phyloP scores from a whole-genome alignment of 2,797 vertebrate genomes.

The Chaenodraco wilsoni region DNA sequence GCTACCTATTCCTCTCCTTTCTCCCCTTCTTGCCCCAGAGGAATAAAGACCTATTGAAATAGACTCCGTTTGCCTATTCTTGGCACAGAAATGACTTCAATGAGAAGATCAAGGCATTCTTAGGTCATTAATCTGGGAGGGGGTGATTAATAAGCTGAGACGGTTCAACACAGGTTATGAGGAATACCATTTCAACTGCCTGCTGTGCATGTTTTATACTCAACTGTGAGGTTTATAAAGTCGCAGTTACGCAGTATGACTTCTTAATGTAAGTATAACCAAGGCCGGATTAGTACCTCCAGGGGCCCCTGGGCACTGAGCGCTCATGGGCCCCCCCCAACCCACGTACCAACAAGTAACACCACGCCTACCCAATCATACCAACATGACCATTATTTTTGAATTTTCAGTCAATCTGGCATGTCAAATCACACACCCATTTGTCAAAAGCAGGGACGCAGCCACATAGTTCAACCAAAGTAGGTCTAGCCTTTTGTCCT shows the following conservation, averaged over 20 bases:
- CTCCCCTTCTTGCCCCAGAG: slow-evolving; percentile 30
- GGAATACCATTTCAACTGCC: slow-evolving; percentile 64
- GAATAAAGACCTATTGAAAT: slow-evolving; percentile 74
- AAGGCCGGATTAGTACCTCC: too few species aligned
- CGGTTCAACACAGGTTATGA: slow-evolving; percentile 60
- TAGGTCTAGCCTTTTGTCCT: too few species aligned
- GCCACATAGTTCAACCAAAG: too few species aligned
- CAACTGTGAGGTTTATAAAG: slow-evolving; percentile 30
- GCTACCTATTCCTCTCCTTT: slow-evolving; percentile 45
- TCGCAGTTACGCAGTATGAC: slow-evolving; percentile 26
- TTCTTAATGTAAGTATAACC: slow-evolving; percentile 25
- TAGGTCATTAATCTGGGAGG: slow-evolving; percentile 74
- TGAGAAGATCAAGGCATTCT: slow-evolving; percentile 79
- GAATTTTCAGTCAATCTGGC: too few species aligned
- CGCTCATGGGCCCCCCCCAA: too few species aligned
- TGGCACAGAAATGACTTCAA: slow-evolving; percentile 70
- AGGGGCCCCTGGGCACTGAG: too few species aligned
- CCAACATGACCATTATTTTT: too few species aligned
- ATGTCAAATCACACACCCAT: too few species aligned
- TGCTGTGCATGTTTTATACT: slow-evolving; percentile 65
- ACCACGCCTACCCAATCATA: too few species aligned
- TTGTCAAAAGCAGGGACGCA: too few species aligned
- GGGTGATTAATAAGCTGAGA: slow-evolving; percentile 74
- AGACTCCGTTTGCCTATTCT: slow-evolving; percentile 67
- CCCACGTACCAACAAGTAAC: too few species aligned